These are phyloP conservation scores for Paradisaea rubra DNA, from an alignment of 2,113 vertebrate species.

Conservation along the genomic window DNA sequence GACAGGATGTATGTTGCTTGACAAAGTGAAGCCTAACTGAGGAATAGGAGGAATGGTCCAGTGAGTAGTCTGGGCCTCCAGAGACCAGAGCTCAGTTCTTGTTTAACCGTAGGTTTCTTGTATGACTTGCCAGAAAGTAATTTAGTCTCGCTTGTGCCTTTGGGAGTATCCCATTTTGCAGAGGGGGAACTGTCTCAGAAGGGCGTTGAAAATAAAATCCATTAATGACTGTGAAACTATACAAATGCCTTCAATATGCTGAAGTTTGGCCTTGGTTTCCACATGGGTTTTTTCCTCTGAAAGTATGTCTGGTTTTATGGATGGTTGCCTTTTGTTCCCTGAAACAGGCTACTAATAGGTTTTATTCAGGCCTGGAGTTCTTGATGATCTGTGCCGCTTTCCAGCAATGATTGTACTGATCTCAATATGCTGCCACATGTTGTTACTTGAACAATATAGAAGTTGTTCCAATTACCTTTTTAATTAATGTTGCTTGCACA, in stretches of 20 bases:
- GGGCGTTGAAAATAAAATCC: constrained; percentile 53
- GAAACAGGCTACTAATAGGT: not conserved
- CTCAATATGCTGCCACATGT: not conserved
- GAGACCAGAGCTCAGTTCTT: not conserved
- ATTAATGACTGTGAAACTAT: constrained; percentile 18
- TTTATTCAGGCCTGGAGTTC: not conserved
- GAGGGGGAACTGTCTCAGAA: constrained; percentile 1
- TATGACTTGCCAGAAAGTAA: not conserved
- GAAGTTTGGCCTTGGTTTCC: constrained; percentile 19
- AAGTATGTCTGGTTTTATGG: constrained; percentile 36
- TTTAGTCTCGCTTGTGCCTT: not conserved
- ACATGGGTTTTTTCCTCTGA: not conserved
- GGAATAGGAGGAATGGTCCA: not conserved
- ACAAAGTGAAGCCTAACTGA: not conserved
- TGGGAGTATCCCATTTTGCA: constrained; percentile 21
- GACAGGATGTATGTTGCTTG: not conserved
- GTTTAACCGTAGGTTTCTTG: not conserved
- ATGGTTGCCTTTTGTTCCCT: constrained; percentile 38
- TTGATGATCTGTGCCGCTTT: not conserved
- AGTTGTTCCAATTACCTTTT: not conserved
- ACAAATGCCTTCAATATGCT: constrained; percentile 49
- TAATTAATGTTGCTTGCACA: not conserved
- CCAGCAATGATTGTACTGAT: not conserved
- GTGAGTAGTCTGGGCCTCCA: not conserved
- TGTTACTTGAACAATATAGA: not conserved